Evolutionary conservation across 2,888 invertebrate genomes (phyloP).

Genomic region (Eugnorisma glareosa): DNA sequence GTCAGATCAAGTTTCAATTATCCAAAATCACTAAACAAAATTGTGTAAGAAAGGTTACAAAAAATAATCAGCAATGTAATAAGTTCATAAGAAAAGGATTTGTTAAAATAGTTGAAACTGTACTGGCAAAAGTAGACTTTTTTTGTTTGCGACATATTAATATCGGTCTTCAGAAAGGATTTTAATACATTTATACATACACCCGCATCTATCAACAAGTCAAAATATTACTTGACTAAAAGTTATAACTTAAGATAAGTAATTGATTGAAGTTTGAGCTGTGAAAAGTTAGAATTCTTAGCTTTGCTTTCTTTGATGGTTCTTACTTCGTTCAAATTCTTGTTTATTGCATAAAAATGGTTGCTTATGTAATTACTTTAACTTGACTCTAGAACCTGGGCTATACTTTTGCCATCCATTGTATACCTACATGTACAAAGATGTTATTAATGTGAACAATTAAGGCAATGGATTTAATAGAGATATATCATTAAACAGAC

Average conservation of each 20-base stretch:
- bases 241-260: no score
- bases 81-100: background rate
- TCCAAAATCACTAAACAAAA: background rate
- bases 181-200: conserved; percentile 18
- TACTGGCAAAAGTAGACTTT: background rate
- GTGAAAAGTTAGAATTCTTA: no score
- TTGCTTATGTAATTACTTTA: no score
- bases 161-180: background rate
- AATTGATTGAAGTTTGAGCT: no score
- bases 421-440: conserved; percentile 4
- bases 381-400: no score
- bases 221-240: no score
- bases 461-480: conserved; percentile 23
- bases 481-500: conserved; percentile 5
- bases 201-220: no score
- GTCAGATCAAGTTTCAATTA: background rate
- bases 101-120: background rate
- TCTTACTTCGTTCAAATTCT: background rate
- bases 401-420: conserved; percentile 22
- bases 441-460: conserved; percentile 8
- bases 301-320: no score
- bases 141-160: background rate
- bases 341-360: no score
- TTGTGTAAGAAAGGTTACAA: background rate
- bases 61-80: background rate